Percentiles rank a stretch among this genome's conserved stretches.
Evolutionary conservation across 1,140 invertebrate genomes (phyloP).

Genomic region (Drosophila ficusphila): DNA sequence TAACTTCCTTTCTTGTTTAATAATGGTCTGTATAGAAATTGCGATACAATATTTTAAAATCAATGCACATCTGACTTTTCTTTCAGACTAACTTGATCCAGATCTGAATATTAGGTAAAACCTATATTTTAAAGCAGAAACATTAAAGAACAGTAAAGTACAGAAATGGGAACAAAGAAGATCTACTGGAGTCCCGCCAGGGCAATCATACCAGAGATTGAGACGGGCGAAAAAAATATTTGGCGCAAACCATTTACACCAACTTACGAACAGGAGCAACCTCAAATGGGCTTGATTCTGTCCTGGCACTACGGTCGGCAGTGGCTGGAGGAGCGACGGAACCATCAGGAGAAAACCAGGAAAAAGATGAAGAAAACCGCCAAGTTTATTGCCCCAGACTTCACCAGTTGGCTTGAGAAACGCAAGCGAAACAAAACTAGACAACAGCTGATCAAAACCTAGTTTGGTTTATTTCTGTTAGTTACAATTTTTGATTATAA

Average conservation of each 20-base stretch:
- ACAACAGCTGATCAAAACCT: neutral
- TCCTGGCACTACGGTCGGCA: slow-evolving; percentile 41
- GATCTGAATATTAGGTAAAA: neutral
- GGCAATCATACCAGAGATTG: neutral
- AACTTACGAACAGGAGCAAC: slow-evolving; percentile 4
- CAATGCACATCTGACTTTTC: too few relatives aligned
- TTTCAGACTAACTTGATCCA: too few relatives aligned
- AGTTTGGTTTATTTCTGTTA: neutral
- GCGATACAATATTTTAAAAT: too few relatives aligned
- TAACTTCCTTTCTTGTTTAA: too few relatives aligned
- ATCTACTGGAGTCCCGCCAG: neutral
- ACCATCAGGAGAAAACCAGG: neutral
- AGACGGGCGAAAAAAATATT: neutral
- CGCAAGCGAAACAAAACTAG: slow-evolving; percentile 1
- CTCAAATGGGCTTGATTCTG: slow-evolving; percentile 15
- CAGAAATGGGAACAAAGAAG: neutral
- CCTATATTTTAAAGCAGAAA: neutral
- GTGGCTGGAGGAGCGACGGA: slow-evolving; percentile 22
- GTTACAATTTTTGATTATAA: neutral
- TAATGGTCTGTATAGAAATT: too few relatives aligned
- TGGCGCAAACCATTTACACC: slow-evolving; percentile 2
- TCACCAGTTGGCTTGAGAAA: slow-evolving; percentile 11
- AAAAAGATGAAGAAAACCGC: neutral
- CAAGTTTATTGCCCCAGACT: slow-evolving; percentile 5
- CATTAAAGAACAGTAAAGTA: neutral